Base-by-base conservation (phyloP, 2,888 invertebrate genomes). In the Spisula subtruncata region DNA sequence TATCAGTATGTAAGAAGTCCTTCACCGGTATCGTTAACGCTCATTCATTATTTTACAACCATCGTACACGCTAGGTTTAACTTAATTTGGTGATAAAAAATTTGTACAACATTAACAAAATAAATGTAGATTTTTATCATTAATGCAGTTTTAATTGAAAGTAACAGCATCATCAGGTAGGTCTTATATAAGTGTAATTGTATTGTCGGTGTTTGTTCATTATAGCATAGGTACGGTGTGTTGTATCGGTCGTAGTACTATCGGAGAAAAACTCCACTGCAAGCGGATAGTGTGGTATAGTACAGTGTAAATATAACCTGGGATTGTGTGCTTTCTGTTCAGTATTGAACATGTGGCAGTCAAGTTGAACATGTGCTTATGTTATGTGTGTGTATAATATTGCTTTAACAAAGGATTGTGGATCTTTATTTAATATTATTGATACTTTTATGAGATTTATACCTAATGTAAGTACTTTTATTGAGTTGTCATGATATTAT, bases 311-410 rank as follows among this genome's bases (percentile, higher is more conserved):
- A 75, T 32, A 75, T 75, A 35, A 75, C 75, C 32, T 75, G 84
- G 32, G 80, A 80, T 79, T 85, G 79, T 80, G 79, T 80, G 80
- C 54, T 56, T 85, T 41, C 41, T 20, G 32, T 84, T 71, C 84
- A 56, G 54, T 85, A 85, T 85, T 85, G 85, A 85, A 85, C 85
- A 85, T 85, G 85, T 85, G 85, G 85, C 85, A 85, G 85, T 79
- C 32, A 25, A 12, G 32, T 75, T 75, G 75, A 75, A 75, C 81
- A 81, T 81, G 81, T 81, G 81, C 81, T 75, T 75, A 32, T 75
- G 32, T 35, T 81, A 10, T 46, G 8, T 79, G 81, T 81, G 35
- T 75, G 0, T 25, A 81, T 14, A 46, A 81, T 20, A 80, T 81
- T 81, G 48, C 35, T 46, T n/a, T 81, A 81, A 81, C 81, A 81